Conservation (phyloP, 2,888 invertebrate genomes). For the Tenthredo livida region DNA sequence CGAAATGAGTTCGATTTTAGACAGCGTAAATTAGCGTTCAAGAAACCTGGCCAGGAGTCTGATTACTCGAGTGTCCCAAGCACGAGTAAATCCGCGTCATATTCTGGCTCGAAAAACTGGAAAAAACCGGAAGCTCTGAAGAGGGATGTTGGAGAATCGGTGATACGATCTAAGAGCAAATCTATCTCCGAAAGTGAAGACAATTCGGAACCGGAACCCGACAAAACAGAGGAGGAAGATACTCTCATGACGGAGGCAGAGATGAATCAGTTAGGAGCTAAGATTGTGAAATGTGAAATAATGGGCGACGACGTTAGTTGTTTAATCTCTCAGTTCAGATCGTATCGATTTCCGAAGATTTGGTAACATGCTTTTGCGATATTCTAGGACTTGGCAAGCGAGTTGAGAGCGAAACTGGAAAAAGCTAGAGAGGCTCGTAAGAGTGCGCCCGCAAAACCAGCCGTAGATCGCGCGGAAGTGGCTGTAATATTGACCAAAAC, state of each 20-base stretch:
- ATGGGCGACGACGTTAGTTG: conserved; percentile 86
- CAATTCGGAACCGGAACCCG: conserved; percentile 54
- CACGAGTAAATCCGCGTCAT: conserved; percentile 47
- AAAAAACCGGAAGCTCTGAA: conserved; percentile 28
- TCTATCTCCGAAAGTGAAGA: conserved; percentile 54
- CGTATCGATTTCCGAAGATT: conserved; percentile 1
- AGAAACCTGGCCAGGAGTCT: conserved; percentile 65
- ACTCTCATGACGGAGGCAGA: conserved; percentile 86
- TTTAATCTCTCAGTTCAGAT: neutral
- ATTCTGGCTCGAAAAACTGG: conserved; percentile 65
- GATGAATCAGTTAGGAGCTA: conserved; percentile 94
- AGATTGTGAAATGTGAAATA: conserved; percentile 96
- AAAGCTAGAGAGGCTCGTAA: conserved; percentile 81
- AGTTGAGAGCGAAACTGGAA: conserved; percentile 88
- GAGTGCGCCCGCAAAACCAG: conserved; percentile 59
- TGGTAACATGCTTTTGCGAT: neutral
- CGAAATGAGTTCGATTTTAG: conserved; percentile 53
- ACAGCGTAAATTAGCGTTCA: conserved; percentile 63
- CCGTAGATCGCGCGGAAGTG: conserved; percentile 75
- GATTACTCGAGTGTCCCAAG: conserved; percentile 53
- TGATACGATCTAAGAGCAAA: conserved; percentile 50
- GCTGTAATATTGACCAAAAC: conserved; percentile 85
- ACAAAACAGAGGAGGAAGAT: conserved; percentile 47
- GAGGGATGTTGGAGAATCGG: neutral
- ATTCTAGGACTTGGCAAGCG: conserved; percentile 81